Conservation (phyloP, 2,797 vertebrate species). For the Myotis myotis region DNA sequence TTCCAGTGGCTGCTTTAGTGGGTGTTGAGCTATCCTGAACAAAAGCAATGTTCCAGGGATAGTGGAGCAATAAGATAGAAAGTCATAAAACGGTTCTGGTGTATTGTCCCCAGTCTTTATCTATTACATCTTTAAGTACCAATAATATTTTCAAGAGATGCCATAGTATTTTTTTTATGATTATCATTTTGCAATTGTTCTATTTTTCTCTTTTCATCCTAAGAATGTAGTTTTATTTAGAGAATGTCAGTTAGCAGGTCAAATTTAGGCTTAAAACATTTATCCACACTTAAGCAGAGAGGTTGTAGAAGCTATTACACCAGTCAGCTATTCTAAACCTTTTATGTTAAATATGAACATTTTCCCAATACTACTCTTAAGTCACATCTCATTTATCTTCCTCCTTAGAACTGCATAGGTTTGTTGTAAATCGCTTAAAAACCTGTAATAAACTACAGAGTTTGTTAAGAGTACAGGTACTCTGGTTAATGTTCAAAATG, state of each 20-base stretch:
- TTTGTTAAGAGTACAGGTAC: constrained; percentile 19
- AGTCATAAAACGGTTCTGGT: not conserved
- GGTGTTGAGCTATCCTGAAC: not conserved
- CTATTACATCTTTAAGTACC: not conserved
- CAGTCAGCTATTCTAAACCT: not conserved
- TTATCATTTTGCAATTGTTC: not conserved
- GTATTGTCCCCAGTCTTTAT: not conserved
- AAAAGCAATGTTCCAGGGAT: not conserved
- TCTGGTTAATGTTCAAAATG: constrained; percentile 41
- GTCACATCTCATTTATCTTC: not conserved
- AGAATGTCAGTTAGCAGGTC: not conserved
- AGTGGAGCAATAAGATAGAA: not conserved
- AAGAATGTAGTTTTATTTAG: not conserved
- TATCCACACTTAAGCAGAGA: not conserved
- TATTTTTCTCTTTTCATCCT: not conserved
- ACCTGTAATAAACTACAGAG: not conserved
- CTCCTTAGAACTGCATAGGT: not conserved
- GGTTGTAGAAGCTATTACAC: not conserved
- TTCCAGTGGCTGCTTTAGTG: not conserved
- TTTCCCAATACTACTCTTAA: not conserved
- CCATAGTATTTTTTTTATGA: not conserved
- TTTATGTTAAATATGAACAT: not conserved
- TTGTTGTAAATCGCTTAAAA: constrained; percentile 45
- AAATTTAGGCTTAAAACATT: not conserved
- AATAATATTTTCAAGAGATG: constrained; percentile 37